Evolutionary conservation across 1,140 invertebrate genomes (phyloP).

Genomic region (Drosophila ercepeae): DNA sequence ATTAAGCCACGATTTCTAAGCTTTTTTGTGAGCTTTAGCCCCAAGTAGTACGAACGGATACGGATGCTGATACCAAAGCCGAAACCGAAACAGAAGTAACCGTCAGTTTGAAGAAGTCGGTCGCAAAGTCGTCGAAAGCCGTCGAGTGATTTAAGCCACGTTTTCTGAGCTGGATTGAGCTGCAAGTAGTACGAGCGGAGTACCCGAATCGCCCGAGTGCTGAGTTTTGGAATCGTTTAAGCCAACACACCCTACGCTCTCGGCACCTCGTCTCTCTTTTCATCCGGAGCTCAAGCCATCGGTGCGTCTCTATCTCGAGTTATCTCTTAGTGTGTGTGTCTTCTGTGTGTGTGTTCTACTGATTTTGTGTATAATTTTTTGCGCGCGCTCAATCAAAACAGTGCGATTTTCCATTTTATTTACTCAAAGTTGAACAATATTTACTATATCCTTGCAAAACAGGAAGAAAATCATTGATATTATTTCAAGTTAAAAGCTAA

Average conservation of each 20-base stretch:
- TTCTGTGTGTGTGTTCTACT: constrained; percentile 45
- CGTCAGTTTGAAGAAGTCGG: constrained; percentile 62
- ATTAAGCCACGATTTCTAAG: too few species aligned
- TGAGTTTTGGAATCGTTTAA: constrained; percentile 40
- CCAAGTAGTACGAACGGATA: constrained; percentile 4
- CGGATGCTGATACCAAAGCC: not conserved
- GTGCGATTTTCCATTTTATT: constrained; percentile 24
- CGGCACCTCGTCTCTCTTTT: constrained; percentile 20
- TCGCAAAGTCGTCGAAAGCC: constrained; percentile 36
- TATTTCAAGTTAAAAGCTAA: not conserved
- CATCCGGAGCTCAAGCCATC: constrained; percentile 28
- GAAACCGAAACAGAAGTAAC: constrained; percentile 25
- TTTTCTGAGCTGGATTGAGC: constrained; percentile 19
- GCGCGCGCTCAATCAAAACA: constrained; percentile 81
- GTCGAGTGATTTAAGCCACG: constrained; percentile 42
- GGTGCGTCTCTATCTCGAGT: constrained; percentile 42
- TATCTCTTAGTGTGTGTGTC: constrained; percentile 13
- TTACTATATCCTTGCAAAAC: constrained; percentile 18
- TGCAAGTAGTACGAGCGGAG: constrained; percentile 19
- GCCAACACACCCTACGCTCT: constrained; percentile 32
- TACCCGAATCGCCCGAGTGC: constrained; percentile 9
- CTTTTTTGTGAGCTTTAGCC: too few species aligned
- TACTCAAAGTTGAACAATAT: constrained; percentile 32
- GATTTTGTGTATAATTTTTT: constrained; percentile 81
- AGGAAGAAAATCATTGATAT: not conserved